Base-by-base conservation (phyloP, 1,140 invertebrate genomes). In the Ostrea denselamellosa region DNA sequence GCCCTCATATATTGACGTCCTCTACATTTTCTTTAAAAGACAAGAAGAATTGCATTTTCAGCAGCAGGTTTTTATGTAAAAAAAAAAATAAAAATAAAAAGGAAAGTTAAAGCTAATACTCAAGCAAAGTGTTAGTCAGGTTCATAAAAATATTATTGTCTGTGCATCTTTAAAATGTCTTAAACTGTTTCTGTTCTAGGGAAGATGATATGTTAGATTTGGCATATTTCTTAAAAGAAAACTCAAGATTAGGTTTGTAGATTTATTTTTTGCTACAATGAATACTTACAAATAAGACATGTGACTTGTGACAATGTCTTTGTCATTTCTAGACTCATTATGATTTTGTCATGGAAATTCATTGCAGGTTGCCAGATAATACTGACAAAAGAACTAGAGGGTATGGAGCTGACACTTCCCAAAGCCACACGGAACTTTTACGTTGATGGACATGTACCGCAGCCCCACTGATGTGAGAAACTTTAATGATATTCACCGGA, bases 131-230 rank as follows among this genome's bases (percentile, higher is more conserved):
- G 54, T 3, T 4, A 56, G 34, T 44, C 34, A 44, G 9, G 54
- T 56, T 56, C 14, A 56, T 17, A 71, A 44, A 44, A 44, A 5
- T 44, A 44, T 14, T 71, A 25, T 25, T 71, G 28, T 71, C 8
- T 71, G 68, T 10, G 19, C 17, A 10, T 14, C 1, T 34, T n/a
- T n/a, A n/a, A n/a, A 4, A 14, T 71, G 1, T 83, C 34, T 44
- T 83, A 52, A 83, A 28, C 22, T 85, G 17, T 85, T 19, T 53
- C 8, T 90, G 85, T 90, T 92, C 83, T 91, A 95, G 95, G 93
- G 99, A 99, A 95, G 99, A 99, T 93, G 99, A 99, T 95, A 96
- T 99, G 91, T 95, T 99, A 90, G 99, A 99, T 95, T 96, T 99
- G 96, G 99, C 99, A 12, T 98, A 98, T 53, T 99, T 99, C 95